These are phyloP conservation scores for Meiosimyza platycephala DNA, from an alignment of 2,888 invertebrate genomes.

Conservation along the genomic window DNA sequence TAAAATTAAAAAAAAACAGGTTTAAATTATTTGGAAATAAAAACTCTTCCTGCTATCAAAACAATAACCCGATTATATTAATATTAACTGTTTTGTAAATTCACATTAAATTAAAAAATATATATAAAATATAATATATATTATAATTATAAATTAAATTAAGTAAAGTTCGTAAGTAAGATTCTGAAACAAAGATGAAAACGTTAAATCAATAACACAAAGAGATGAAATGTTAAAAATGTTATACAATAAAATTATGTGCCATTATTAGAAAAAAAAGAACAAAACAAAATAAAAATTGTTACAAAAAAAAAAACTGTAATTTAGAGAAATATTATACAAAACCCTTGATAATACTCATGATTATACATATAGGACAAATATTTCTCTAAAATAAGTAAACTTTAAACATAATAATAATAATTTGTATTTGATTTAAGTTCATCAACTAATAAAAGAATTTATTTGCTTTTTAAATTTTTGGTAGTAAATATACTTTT, in stretches of 20 bases:
- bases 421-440: no score
- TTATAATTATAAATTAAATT: background rate
- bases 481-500: no score
- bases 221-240: conserved; percentile 46
- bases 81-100: no score
- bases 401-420: no score
- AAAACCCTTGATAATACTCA: no score
- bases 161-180: background rate
- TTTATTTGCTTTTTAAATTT: no score
- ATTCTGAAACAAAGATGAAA: conserved; percentile 3
- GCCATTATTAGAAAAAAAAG: conserved; percentile 64
- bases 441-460: no score
- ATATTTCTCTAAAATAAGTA: no score
- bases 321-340: conserved; percentile 25
- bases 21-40: no score
- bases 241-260: conserved; percentile 67
- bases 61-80: no score
- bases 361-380: no score
- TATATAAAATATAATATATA: conserved; percentile 2
- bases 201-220: background rate
- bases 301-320: conserved; percentile 24
- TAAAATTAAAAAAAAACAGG: background rate
- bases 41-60: no score
- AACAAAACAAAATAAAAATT: conserved; percentile 31
- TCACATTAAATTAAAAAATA: background rate